Conservation (phyloP, 2,888 invertebrate genomes). For the Drosophila histrio region DNA sequence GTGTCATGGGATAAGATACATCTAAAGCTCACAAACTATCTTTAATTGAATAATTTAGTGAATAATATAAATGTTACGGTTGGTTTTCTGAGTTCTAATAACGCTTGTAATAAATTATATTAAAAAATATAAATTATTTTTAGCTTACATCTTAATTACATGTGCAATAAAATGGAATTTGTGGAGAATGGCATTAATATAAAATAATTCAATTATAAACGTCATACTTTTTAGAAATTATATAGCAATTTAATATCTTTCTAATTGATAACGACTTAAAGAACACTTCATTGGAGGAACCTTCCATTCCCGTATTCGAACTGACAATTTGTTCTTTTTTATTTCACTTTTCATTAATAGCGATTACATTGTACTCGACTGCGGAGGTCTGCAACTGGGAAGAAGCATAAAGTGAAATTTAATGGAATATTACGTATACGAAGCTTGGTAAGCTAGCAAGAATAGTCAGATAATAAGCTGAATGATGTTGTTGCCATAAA, state of each 20-base stretch:
- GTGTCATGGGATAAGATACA: not conserved
- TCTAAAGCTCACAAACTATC: not conserved
- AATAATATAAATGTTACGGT: no score
- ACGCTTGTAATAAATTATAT: no score
- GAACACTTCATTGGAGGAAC: not conserved
- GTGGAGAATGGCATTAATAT: no score
- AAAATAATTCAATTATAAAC: no score
- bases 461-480: constrained; percentile 69
- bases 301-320: constrained; percentile 3
- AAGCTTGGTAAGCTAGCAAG: constrained; percentile 45
- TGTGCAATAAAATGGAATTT: not conserved
- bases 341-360: constrained; percentile 65
- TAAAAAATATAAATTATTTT: no score
- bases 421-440: constrained; percentile 72
- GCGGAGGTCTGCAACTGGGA: constrained; percentile 20
- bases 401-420: constrained; percentile 61
- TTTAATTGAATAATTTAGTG: not conserved
- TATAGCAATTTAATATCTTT: no score
- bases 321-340: constrained; percentile 19
- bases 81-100: no score
- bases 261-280: not conserved
- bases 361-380: constrained; percentile 63
- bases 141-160: no score
- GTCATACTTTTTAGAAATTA: no score
- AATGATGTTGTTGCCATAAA: constrained; percentile 43